Evolutionary conservation across 2,888 invertebrate genomes (phyloP).

Genomic region (Hyposoter dolosus): DNA sequence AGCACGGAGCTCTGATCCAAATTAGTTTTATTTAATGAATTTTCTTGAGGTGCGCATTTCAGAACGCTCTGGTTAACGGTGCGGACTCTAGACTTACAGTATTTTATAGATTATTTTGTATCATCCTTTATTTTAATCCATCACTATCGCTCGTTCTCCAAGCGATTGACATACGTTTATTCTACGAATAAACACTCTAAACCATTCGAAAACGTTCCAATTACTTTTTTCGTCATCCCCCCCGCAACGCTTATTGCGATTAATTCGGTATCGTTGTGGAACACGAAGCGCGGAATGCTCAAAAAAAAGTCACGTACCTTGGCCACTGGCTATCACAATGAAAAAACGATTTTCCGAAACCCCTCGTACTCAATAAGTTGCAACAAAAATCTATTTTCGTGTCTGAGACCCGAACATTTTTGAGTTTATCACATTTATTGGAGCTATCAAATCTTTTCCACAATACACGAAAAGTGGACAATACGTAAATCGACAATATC

Average conservation of each 20-base stretch:
- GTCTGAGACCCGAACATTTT: not conserved
- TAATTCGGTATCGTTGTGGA: too few species aligned
- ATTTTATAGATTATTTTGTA: slow-evolving; percentile 73
- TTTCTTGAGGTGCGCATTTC: slow-evolving; percentile 57
- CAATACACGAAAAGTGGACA: slow-evolving; percentile 32
- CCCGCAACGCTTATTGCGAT: not conserved
- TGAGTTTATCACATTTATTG: slow-evolving; percentile 58
- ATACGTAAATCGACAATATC: slow-evolving; percentile 11
- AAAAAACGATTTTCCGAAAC: not conserved
- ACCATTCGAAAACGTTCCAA: slow-evolving; percentile 4
- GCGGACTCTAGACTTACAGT: slow-evolving; percentile 67
- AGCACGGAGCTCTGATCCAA: not conserved
- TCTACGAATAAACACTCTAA: slow-evolving; percentile 61
- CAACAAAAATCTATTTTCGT: not conserved
- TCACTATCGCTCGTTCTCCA: slow-evolving; percentile 34
- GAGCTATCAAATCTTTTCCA: slow-evolving; percentile 22
- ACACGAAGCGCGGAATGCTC: too few species aligned
- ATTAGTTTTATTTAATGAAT: slow-evolving; percentile 45
- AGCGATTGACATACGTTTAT: slow-evolving; percentile 63
- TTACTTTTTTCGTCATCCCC: not conserved
- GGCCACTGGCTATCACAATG: not conserved
- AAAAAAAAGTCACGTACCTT: too few species aligned
- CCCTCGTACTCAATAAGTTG: not conserved
- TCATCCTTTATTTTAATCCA: slow-evolving; percentile 59
- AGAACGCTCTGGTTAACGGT: slow-evolving; percentile 64